A percentile compares a stretch with the other conserved stretches of the same genome.
Evolutionary conservation across 2,888 invertebrate genomes (phyloP).

Genomic region (Argyresthia goedartella): DNA sequence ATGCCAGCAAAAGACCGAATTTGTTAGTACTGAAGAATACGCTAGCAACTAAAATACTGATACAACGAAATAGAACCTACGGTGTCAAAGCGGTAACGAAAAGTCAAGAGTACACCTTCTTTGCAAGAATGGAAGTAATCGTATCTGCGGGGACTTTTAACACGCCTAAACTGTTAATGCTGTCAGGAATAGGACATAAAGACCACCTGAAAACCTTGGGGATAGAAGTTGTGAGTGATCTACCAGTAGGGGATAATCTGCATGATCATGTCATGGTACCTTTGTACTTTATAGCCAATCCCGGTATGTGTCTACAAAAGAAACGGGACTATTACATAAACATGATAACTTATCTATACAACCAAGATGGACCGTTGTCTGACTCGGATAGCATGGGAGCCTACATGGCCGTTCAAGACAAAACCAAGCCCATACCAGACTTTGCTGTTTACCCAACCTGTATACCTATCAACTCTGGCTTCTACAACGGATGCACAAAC

Average conservation of each 20-base stretch:
- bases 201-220: constrained; percentile 26
- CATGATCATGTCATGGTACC: constrained; percentile 48
- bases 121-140: constrained; percentile 37
- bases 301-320: constrained; percentile 31
- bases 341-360: constrained; percentile 37
- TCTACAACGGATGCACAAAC: constrained; percentile 24
- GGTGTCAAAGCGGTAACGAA: constrained; percentile 28
- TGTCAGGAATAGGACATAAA: constrained; percentile 48
- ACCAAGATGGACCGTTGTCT: constrained; percentile 30
- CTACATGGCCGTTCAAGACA: constrained; percentile 24
- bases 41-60: constrained; percentile 33
- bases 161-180: constrained; percentile 40
- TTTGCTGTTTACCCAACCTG: constrained; percentile 48
- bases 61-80: constrained; percentile 26
- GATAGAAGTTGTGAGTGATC: constrained; percentile 28
- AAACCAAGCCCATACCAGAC: constrained; percentile 29
- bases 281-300: constrained; percentile 31
- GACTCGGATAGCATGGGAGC: constrained; percentile 36
- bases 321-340: constrained; percentile 23
- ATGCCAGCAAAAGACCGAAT: constrained; percentile 23
- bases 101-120: constrained; percentile 23
- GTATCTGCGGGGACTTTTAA: constrained; percentile 49
- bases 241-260: constrained; percentile 47
- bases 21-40: constrained; percentile 34
- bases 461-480: constrained; percentile 19